Evolutionary conservation across 2,113 vertebrate species (phyloP).

Genomic region (Amblyornis subalaris): DNA sequence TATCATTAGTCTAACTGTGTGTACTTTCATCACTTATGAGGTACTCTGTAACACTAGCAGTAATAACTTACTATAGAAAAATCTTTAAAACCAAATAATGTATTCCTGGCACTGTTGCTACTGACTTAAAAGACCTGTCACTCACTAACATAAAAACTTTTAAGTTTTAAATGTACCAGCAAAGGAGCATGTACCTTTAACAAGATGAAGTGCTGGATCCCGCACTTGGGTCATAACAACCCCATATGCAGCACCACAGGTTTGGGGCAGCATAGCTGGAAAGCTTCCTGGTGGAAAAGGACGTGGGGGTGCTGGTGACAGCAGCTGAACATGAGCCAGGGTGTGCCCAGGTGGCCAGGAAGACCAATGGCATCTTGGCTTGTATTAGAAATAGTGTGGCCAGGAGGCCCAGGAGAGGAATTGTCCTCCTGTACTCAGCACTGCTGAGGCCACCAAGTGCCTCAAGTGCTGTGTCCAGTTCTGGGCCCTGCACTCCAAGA

Average conservation of each 20-base stretch:
- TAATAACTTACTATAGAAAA: background rate
- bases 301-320: fast-evolving
- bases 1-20: background rate
- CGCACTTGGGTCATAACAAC: background rate
- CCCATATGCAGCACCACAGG: background rate
- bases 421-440: background rate
- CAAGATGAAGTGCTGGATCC: background rate
- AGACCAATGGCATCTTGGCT: background rate
- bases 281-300: fast-evolving
- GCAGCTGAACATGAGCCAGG: background rate
- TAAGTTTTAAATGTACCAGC: background rate
- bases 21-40: background rate
- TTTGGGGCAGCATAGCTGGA: background rate
- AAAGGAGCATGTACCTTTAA: background rate
- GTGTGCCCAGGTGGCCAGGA: background rate
- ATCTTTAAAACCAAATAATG: background rate
- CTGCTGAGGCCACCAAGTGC: background rate
- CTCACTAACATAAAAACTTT: background rate
- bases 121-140: background rate
- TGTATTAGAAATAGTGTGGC: background rate
- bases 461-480: background rate
- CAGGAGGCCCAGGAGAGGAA: background rate
- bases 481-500: background rate
- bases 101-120: background rate
- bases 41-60: background rate